Conservation (phyloP, 2,797 vertebrate genomes). For the Pelodytes ibericus region DNA sequence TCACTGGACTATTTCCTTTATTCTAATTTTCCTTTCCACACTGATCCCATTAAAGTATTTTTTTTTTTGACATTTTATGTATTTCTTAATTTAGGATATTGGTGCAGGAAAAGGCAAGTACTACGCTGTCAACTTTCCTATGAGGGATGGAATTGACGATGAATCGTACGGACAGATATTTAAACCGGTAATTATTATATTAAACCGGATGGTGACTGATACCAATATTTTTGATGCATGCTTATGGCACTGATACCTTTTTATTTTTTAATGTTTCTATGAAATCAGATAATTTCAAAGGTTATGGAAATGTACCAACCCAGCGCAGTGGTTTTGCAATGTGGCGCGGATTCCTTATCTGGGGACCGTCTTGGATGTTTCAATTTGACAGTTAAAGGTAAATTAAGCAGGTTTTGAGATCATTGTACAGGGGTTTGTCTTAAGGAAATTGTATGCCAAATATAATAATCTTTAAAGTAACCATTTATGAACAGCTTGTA, state of each 20-base stretch:
- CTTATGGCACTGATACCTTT: neutral
- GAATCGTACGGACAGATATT: slow-evolving; percentile 90
- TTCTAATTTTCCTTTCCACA: neutral
- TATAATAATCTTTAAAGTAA: no score
- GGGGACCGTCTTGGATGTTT: slow-evolving; percentile 85
- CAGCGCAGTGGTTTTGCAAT: slow-evolving; percentile 83
- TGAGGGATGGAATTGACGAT: slow-evolving; percentile 91
- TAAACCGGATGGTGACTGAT: no score
- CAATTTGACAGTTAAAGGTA: slow-evolving; percentile 86
- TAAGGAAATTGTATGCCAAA: no score
- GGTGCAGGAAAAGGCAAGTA: slow-evolving; percentile 94
- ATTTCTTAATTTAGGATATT: slow-evolving; percentile 77
- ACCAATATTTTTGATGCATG: neutral
- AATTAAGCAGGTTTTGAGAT: no score
- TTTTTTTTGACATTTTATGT: neutral
- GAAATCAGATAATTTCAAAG: slow-evolving; percentile 81
- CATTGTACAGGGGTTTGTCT: no score
- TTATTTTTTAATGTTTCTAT: slow-evolving; percentile 37
- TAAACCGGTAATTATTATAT: slow-evolving; percentile 83
- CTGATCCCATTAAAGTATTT: neutral
- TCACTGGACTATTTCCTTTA: neutral
- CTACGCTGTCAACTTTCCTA: slow-evolving; percentile 91
- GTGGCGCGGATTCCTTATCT: slow-evolving; percentile 84
- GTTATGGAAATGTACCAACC: slow-evolving; percentile 90
- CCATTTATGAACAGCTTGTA: no score